phyloP scores from a whole-genome alignment of 23 tunicate species.

The Aplidium turbinatum region DNA sequence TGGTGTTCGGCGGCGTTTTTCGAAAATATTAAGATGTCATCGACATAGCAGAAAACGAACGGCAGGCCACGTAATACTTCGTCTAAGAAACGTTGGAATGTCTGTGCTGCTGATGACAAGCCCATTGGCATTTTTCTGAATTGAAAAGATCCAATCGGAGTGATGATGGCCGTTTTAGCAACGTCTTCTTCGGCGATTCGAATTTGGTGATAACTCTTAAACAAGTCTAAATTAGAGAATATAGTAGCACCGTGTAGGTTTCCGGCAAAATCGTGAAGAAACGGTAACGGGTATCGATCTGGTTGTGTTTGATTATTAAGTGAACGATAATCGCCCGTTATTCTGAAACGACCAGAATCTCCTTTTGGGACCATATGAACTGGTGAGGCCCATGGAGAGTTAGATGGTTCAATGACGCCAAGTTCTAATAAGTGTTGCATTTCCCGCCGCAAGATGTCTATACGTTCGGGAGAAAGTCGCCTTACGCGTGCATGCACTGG shows the following conservation, averaged over 20 bases:
- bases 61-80: constrained; percentile 18
- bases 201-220: constrained; percentile 10
- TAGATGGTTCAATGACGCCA: constrained; percentile 10
- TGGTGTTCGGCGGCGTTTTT: constrained; percentile 7
- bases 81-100: constrained; percentile 19
- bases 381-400: constrained; percentile 22
- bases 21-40: constrained; percentile 13
- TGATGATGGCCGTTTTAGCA: constrained; percentile 14
- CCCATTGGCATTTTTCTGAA: constrained; percentile 23
- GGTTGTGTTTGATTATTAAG: constrained; percentile 5
- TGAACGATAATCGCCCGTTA: constrained; percentile 7
- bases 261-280: constrained; percentile 3
- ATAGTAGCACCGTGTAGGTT: constrained; percentile 12
- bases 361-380: constrained; percentile 17
- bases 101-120: constrained; percentile 6
- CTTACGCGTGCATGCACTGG: constrained; percentile 13
- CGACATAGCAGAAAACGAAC: constrained; percentile 24
- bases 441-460: neutral
- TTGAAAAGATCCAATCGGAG: constrained; percentile 22
- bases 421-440: constrained; percentile 15
- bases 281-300: constrained; percentile 12
- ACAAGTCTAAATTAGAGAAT: constrained; percentile 25
- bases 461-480: constrained; percentile 2
- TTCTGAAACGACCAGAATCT: constrained; percentile 2
- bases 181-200: neutral